These are phyloP conservation scores for Chondrosia reniformis DNA, from an alignment of 37 sponge, comb jelly and placozoan species.

Conservation along the genomic window DNA sequence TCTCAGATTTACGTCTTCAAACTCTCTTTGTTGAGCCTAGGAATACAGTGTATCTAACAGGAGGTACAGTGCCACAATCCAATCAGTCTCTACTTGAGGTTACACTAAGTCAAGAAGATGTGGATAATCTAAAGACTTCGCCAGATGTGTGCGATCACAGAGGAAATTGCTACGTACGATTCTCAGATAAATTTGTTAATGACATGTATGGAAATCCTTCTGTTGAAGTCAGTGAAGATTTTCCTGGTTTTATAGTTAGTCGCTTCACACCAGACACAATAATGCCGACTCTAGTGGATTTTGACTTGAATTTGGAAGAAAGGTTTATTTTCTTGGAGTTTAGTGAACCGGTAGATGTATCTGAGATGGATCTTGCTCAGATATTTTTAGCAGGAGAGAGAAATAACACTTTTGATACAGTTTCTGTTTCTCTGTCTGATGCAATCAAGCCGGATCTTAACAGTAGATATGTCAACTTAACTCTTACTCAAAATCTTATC, in stretches of 20 bases:
- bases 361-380: slow-evolving; percentile 29
- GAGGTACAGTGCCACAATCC: slow-evolving; percentile 32
- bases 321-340: slow-evolving; percentile 53
- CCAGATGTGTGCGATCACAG: slow-evolving; percentile 60
- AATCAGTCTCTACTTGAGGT: slow-evolving; percentile 55
- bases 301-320: slow-evolving; percentile 62
- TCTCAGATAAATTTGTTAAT: slow-evolving; percentile 48
- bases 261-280: slow-evolving; percentile 46
- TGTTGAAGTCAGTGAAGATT: slow-evolving; percentile 18
- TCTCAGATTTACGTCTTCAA: slow-evolving; percentile 55
- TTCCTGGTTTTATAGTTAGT: slow-evolving; percentile 68
- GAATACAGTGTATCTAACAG: slow-evolving; percentile 30
- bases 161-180: slow-evolving; percentile 81
- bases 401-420: slow-evolving; percentile 29
- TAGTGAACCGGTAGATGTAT: slow-evolving; percentile 74
- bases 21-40: slow-evolving; percentile 58
- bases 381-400: slow-evolving; percentile 54
- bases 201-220: slow-evolving; percentile 70
- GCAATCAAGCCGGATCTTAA: slow-evolving; percentile 4
- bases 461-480: slow-evolving; percentile 40
- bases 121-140: slow-evolving; percentile 65
- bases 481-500: slow-evolving; percentile 27
- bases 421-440: slow-evolving; percentile 28
- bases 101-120: slow-evolving; percentile 37
- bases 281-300: slow-evolving; percentile 45